Evolutionary conservation across 2,113 vertebrate genomes (phyloP), one percentile per base, ranked within the genome.

Genomic region (Neogobius melanostomus): DNA sequence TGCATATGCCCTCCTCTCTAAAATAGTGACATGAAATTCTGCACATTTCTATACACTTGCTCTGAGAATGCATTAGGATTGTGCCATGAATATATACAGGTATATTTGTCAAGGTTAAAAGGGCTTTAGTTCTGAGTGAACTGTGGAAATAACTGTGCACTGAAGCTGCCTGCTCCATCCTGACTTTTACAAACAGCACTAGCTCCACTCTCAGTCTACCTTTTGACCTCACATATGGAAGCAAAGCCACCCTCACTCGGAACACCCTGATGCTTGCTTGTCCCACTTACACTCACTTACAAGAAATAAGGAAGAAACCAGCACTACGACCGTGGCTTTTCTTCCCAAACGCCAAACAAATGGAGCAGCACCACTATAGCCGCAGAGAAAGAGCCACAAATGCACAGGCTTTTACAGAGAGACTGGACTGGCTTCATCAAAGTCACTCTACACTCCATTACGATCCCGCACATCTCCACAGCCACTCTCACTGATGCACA

Each of bases 271-370:
- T 59, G 52, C 54, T 71, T 77, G 53, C 16, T 0, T 72, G 81
- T 78, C 68, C 79, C 83, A 64, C 89, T 88, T 82, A 77, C 75
- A 72, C 66, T 71, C 75, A 56, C 65, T 81, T 71, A 72, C 76
- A 6, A 61, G 10, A 69, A 73, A 69, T 46, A 36, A 11, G 67
- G 69, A 71, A 71, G 71, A 79, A 70, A 68, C 69, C 72, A 66
- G 0, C 63, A 6, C 53, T 49, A 72, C 78, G 77, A 69, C 14
- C 0, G 48, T 17, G 9, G 43, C 52, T 75, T 83, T 82, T 85
- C 82, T 82, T 84, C 73, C 69, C 36, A 66, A 79, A 62, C 77
- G 51, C 36, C 15, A 14, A 61, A 7, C 82, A 85, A 83, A 90
- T 87, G 83, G 77, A 80, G 79, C 68, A 11, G 60, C n/a, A 47